Percentiles rank a stretch among this genome's conserved stretches.
phyloP scores from a whole-genome alignment of 2,797 vertebrate species.

The Urophycis tenuis region DNA sequence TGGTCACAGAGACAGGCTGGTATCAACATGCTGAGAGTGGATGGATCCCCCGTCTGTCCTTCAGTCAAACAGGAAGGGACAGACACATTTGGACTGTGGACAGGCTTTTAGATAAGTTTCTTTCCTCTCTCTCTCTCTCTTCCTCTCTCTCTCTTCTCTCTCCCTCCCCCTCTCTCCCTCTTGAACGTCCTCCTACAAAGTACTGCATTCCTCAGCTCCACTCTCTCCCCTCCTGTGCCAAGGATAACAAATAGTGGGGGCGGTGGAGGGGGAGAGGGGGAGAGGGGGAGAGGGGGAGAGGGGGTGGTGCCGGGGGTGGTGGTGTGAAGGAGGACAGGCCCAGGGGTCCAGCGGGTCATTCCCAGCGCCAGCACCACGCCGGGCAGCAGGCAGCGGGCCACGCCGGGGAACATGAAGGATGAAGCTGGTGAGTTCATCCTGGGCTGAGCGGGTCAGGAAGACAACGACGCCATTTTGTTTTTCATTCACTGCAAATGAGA shows the following conservation, averaged over 20 bases:
- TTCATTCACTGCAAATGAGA: constrained; percentile 18
- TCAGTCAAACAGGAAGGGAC: constrained; percentile 51
- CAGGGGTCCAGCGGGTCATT: not conserved
- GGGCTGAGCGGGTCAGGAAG: not conserved
- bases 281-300: not conserved
- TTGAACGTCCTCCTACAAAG: not conserved
- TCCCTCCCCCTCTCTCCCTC: not conserved
- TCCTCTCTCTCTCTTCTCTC: not conserved
- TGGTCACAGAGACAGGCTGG: constrained; percentile 37
- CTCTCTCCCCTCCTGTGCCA: constrained; percentile 5
- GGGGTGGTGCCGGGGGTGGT: not conserved
- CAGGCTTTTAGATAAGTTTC: constrained; percentile 43
- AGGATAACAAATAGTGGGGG: constrained; percentile 22
- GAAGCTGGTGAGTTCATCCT: too few species aligned
- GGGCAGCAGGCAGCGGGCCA: too few species aligned
- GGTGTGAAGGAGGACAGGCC: not conserved
- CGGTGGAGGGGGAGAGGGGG: not conserved
- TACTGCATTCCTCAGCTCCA: not conserved
- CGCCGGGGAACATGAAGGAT: not conserved
- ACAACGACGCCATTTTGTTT: not conserved
- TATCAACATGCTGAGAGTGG: constrained; percentile 55
- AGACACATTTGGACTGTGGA: constrained; percentile 38
- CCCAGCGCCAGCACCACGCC: not conserved
- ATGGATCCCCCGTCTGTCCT: constrained; percentile 60
- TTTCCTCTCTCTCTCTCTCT: constrained; percentile 31